Base-by-base conservation (phyloP, 2,113 vertebrate genomes). In the Alces alces region DNA sequence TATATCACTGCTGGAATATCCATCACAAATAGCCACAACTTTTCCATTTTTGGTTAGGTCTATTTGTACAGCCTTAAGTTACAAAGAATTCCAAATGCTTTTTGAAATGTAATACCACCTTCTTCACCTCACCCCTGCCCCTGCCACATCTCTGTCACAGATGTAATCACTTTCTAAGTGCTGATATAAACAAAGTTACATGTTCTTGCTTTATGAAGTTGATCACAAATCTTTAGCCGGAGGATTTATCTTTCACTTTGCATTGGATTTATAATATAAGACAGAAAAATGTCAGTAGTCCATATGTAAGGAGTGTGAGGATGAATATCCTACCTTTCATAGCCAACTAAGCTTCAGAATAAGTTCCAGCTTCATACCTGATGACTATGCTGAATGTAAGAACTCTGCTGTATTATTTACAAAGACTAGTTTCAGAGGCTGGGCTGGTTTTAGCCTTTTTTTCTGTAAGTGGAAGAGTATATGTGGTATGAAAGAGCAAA, bases 21-120 rank as follows among this genome's bases (percentile, higher is more conserved):
- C 95, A 83, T 79, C 84, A 97, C 90, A 98, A 97, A 19, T 27
- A 96, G 21, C 28, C 83, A 80, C 3, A 16, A 2, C 55, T 84
- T 58, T 92, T 97, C 96, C 14, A 96, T 95, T 94, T 98, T 90
- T 86, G 95, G 93, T 30, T 11, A 90, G 89, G 91, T 96, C 30
- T 85, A 33, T 93, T 82, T 95, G 33, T 91, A 86, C 25, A 70
- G 9, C 5, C 45, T 73, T 84, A 73, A 70, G 58, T 11, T 52
- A 94, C 1, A 93, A 89, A 90, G 39, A 83, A 86, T 95, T 87
- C 78, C 60, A 97, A 97, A 95, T 91, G 47, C 1, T 66, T 61
- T 93, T 70, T 61, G 73, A 96, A 97, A 89, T 76, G 12, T 2
- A 80, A 94, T 54, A 23, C 3, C 70, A 79, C 79, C 79, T 4